Base-by-base conservation (phyloP, 2,113 vertebrate genomes). In the Limanda limanda region DNA sequence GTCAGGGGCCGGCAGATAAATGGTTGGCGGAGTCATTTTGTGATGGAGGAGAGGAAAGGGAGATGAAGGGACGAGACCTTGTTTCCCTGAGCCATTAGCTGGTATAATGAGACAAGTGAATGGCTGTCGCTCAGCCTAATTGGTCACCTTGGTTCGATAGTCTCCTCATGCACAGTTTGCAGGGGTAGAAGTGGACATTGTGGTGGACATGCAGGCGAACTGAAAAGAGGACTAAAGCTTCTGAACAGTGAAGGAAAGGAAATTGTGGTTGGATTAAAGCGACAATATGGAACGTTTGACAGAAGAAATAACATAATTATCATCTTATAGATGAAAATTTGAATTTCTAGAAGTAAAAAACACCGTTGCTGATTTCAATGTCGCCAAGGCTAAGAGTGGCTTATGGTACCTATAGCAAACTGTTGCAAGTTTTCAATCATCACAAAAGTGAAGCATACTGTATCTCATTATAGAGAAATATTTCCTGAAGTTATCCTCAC, bases 121-220 rank as follows among this genome's bases (percentile, higher is more conserved):
- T 68, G 81, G 76, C 79, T 82, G 88, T 89, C 90, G 86, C 70
- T 93, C 90, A 77, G 45, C 27, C 67, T 92, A 91, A 93, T 93
- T 87, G 88, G 73, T 74, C 71, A 73, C 61, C 74, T 81, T 82
- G 83, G 87, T 89, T 87, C 83, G 75, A 78, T 81, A 88, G 69
- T 81, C 77, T 24, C 10, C 69, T 86, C 79, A 66, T 74, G 71
- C 63, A 70, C 65, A 23, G 65, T 58, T 78, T 77, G 71, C 60
- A 70, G 45, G 64, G 17, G 23, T 15, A 59, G 42, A 37, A 71
- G 61, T 47, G 14, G 14, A 65, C 15, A 55, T 77, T 40, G 47
- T 10, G 10, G 15, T 15, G 42, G 31, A 56, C 52, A 12, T 17
- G 15, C 45, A 6, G 68, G 35, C 35, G 55, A 18, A 59, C 31